A percentile compares a stretch with the other conserved stretches of the same genome.
Evolutionary conservation across 2,888 invertebrate genomes (phyloP).

Genomic region (Smittia aterrima): DNA sequence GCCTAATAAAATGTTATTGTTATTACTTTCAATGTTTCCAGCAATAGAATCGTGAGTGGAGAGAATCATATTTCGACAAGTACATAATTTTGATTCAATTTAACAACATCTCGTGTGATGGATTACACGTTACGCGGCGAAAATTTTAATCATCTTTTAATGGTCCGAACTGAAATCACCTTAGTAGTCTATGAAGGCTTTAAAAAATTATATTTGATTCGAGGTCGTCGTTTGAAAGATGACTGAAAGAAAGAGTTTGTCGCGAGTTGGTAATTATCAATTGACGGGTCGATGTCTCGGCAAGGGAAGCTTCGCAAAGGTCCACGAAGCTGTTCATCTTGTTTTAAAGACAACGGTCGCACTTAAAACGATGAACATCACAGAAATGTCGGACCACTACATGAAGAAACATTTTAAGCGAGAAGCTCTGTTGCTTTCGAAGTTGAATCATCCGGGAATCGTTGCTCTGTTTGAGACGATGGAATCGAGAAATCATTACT

Average conservation of each 20-base stretch:
- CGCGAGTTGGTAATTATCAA: conserved; percentile 64
- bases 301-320: conserved; percentile 73
- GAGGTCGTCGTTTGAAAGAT: background rate
- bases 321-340: conserved; percentile 70
- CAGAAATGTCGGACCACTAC: conserved; percentile 68
- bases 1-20: background rate
- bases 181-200: no score
- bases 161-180: no score
- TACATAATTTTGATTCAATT: conserved; percentile 2
- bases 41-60: background rate
- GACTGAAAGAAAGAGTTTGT: background rate
- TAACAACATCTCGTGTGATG: no score
- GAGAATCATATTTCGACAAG: background rate
- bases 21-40: background rate
- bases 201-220: no score
- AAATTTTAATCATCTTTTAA: no score
- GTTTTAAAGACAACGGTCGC: conserved; percentile 66
- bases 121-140: no score
- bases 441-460: conserved; percentile 70
- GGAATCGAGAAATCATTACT: conserved; percentile 65
- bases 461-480: conserved; percentile 70
- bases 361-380: background rate
- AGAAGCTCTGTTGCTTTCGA: conserved; percentile 69
- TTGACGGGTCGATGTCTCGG: conserved; percentile 69
- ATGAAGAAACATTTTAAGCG: conserved; percentile 68